These are phyloP conservation scores for Bombus confusus DNA, from an alignment of 1,140 invertebrate species.

Conservation along the genomic window DNA sequence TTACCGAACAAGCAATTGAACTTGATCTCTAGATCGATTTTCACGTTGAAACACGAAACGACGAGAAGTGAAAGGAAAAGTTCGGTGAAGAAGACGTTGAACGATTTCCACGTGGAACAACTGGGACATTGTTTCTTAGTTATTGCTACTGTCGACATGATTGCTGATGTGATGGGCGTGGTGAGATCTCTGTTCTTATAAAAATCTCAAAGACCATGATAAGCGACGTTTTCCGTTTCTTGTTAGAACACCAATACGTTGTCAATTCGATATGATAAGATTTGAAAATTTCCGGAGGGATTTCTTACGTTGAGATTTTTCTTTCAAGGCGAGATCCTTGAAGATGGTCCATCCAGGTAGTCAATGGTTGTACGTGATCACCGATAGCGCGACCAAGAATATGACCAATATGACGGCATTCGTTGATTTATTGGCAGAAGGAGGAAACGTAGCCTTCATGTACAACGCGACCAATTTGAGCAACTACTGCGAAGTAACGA, in stretches of 20 bases:
- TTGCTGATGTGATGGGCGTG: conserved; percentile 85
- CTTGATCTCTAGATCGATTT: conserved; percentile 83
- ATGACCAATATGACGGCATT: conserved; percentile 83
- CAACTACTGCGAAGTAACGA: conserved; percentile 83
- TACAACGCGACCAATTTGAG: conserved; percentile 86
- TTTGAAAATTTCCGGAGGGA: too few relatives aligned
- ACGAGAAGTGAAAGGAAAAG: conserved; percentile 81
- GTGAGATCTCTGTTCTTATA: conserved; percentile 65
- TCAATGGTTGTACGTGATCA: conserved; percentile 91
- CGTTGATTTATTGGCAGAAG: conserved; percentile 86
- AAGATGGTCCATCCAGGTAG: conserved; percentile 87
- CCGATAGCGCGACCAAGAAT: conserved; percentile 82
- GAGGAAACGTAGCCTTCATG: conserved; percentile 92
- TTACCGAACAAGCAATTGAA: conserved; percentile 78
- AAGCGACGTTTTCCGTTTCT: too few relatives aligned
- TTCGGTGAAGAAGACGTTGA: conserved; percentile 82
- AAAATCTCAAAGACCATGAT: background rate
- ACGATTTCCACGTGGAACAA: conserved; percentile 78
- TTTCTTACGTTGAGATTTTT: background rate
- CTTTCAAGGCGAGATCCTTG: conserved; percentile 84
- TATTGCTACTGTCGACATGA: conserved; percentile 78
- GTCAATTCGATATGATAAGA: too few relatives aligned
- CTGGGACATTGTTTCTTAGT: conserved; percentile 78
- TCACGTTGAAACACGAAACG: conserved; percentile 82
- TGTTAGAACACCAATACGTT: too few relatives aligned